Conservation (phyloP, 2,888 invertebrate genomes). For the Caenorhabditis sulstoni region DNA sequence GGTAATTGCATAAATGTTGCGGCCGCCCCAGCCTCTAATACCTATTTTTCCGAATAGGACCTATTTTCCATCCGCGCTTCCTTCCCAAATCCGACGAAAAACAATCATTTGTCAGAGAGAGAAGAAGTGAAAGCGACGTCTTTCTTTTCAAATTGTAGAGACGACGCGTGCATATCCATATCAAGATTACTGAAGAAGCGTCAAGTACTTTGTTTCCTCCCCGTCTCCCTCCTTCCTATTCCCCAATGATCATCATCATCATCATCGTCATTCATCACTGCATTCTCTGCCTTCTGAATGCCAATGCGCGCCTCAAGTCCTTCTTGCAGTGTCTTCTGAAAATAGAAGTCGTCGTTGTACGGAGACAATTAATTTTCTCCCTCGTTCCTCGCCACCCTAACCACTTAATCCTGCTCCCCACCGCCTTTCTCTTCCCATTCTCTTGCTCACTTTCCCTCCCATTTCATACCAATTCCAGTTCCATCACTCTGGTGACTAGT, state of each 20-base stretch:
- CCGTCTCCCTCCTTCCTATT: background rate
- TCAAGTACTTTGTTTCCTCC: conserved; percentile 7
- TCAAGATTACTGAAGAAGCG: background rate
- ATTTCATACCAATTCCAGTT: background rate
- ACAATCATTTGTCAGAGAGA: conserved; percentile 18
- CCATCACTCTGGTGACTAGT: background rate
- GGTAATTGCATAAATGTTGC: too few relatives aligned
- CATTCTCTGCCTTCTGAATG: background rate
- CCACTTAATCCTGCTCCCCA: background rate
- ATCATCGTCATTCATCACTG: conserved; percentile 26
- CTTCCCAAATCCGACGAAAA: too few relatives aligned
- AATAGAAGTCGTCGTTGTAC: conserved; percentile 1
- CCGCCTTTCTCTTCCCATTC: too few relatives aligned
- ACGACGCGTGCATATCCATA: background rate
- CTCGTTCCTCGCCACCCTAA: background rate
- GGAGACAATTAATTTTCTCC: conserved; percentile 11
- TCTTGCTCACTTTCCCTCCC: background rate
- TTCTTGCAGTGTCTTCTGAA: background rate
- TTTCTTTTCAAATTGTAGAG: too few relatives aligned
- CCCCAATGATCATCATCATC: conserved; percentile 18
- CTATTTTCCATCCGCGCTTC: background rate
- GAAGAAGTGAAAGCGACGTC: too few relatives aligned
- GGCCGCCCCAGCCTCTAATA: too few relatives aligned
- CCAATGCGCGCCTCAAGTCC: background rate
- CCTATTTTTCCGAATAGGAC: too few relatives aligned